phyloP scores from a whole-genome alignment of 2,797 vertebrate genomes.

The Channallabes apus region DNA sequence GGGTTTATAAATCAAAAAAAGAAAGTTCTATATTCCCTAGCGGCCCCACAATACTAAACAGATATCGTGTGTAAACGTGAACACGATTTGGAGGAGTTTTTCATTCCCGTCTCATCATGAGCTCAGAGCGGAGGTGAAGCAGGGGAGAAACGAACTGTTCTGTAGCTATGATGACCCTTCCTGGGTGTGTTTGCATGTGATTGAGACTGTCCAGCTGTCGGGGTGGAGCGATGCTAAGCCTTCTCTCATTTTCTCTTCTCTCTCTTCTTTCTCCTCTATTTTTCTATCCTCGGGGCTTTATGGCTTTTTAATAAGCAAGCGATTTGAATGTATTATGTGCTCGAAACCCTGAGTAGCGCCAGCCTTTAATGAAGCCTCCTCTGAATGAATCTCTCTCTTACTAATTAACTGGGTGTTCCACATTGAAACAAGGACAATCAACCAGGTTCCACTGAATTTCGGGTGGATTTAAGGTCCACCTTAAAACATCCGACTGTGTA shows the following conservation, averaged over 20 bases:
- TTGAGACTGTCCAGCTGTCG: conserved; percentile 65
- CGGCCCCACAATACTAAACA: neutral
- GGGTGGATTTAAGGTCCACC: neutral
- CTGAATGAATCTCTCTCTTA: conserved; percentile 2
- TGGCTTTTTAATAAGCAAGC: conserved; percentile 26
- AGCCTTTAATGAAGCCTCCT: conserved; percentile 36
- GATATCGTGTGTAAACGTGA: conserved; percentile 8
- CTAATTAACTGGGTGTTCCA: conserved; percentile 45
- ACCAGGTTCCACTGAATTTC: conserved; percentile 13
- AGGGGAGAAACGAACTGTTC: neutral
- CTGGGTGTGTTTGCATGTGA: conserved; percentile 35
- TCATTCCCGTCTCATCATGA: neutral
- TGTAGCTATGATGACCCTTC: neutral
- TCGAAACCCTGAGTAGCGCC: conserved; percentile 15
- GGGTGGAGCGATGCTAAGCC: conserved; percentile 55
- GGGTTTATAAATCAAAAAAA: conserved; percentile 32
- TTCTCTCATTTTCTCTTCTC: conserved; percentile 52
- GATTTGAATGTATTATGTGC: conserved; percentile 27
- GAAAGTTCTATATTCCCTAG: neutral
- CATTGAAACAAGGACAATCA: conserved; percentile 30
- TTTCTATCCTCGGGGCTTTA: conserved; percentile 46
- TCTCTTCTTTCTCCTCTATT: conserved; percentile 47
- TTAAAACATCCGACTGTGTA: neutral
- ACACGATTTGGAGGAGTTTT: neutral
- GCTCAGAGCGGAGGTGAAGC: neutral